These are phyloP conservation scores for Ethmia dodecea DNA, from an alignment of 2,888 invertebrate species.

Conservation along the genomic window DNA sequence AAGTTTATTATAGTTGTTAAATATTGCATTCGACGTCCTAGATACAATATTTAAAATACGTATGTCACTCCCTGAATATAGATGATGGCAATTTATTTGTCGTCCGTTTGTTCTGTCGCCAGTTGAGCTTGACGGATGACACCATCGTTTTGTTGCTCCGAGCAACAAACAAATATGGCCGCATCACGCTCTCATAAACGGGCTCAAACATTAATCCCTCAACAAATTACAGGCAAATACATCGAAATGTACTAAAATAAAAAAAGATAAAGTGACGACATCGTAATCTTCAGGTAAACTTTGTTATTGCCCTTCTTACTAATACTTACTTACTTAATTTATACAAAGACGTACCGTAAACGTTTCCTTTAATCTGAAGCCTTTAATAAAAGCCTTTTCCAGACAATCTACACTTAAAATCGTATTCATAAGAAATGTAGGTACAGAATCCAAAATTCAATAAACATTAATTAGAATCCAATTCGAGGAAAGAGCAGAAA, in stretches of 20 bases:
- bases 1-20: no score
- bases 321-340: no score
- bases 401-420: no score
- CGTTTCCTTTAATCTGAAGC: no score
- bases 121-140: conserved; percentile 70
- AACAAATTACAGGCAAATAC: conserved; percentile 72
- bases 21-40: conserved; percentile 13
- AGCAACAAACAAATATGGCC: conserved; percentile 67
- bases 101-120: conserved; percentile 61
- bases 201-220: conserved; percentile 65
- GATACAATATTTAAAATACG: conserved; percentile 35
- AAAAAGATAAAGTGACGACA: no score
- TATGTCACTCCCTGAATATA: conserved; percentile 58
- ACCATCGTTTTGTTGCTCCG: conserved; percentile 45
- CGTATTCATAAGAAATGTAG: no score
- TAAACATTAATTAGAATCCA: neutral
- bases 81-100: conserved; percentile 61
- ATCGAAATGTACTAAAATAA: no score
- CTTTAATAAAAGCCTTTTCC: no score
- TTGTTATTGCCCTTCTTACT: no score
- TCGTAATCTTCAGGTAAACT: no score
- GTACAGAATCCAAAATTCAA: neutral
- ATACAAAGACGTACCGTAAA: no score
- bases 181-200: conserved; percentile 65
- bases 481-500: conserved; percentile 1